Evolutionary conservation across 2,797 vertebrate genomes (phyloP), one percentile per base, ranked within the genome.

Genomic region (Oreochromis grahami): DNA sequence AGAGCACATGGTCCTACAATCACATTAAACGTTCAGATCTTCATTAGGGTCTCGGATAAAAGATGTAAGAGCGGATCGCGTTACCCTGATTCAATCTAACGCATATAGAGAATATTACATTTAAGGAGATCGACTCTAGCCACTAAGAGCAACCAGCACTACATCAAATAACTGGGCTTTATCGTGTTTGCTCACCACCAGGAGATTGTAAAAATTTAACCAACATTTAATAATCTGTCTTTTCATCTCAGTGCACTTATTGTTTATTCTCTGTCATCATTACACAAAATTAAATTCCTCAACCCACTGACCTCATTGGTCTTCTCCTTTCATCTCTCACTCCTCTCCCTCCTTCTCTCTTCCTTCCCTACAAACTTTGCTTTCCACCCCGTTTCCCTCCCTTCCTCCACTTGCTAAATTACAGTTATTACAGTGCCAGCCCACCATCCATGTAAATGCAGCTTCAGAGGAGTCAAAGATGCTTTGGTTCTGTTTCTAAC

Each of bases 361-460:
- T 63, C 58, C 76, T 78, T 87, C 50, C 60, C 77, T 76, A 77
- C 48, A 84, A 87, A 86, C 78, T 81, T 84, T 83, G 38, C 74
- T 65, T 76, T 86, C 77, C 85, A 84, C 60, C 78, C 76, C 3
- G 26, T 74, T 86, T 87, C 78, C 86, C 86, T 86, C 68, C 77
- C 87, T 92, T 87, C 83, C 87, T 87, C 83, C 5, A 17, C 83
- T 89, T 77, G 72, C 85, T 86, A 90, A 94, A 95, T 95, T 94
- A 95, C 87, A 92, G 92, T 93, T 78, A 95, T 95, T 94, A 95
- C 68, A 2, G 83, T 84, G 88, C 89, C 93, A 90, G 85, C 86
- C 93, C 89, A 86, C 92, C 92, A 90, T 91, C 83, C 53, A 83
- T 87, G 86, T 87, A 91, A 91, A 87, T 80, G 84, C 78, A 85